A percentile compares a stretch with the other conserved stretches of the same genome.
Evolutionary conservation across 1,140 invertebrate genomes (phyloP).

Genomic region (Drosophila arizonae): DNA sequence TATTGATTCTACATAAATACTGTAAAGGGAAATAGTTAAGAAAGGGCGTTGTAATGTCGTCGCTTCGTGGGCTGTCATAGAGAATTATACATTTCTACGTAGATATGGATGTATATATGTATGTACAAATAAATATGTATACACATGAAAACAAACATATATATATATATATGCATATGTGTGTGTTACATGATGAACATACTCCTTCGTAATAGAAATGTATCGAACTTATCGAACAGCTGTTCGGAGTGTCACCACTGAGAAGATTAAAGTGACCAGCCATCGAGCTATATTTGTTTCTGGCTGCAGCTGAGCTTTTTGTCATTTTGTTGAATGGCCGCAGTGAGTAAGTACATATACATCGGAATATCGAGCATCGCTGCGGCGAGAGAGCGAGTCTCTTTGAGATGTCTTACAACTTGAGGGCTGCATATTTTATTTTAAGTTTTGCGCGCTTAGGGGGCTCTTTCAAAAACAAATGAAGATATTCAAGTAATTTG

Average conservation of each 20-base stretch:
- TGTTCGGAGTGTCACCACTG: neutral
- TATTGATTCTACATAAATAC: constrained; percentile 1
- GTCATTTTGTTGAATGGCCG: neutral
- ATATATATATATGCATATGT: neutral
- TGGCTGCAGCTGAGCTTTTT: neutral
- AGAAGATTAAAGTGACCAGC: neutral
- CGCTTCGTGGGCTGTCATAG: neutral
- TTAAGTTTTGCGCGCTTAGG: too few relatives aligned
- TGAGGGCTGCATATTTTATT: too few relatives aligned
- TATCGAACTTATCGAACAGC: constrained; percentile 15
- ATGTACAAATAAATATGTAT: neutral
- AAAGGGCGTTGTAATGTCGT: constrained; percentile 16
- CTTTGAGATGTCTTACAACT: too few relatives aligned
- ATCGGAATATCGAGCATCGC: too few relatives aligned
- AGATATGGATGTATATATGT: constrained; percentile 8
- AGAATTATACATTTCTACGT: neutral
- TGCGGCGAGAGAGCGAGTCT: too few relatives aligned
- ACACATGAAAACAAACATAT: neutral
- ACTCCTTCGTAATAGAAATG: neutral
- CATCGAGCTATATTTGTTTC: neutral
- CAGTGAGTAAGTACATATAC: too few relatives aligned
- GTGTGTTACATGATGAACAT: neutral
- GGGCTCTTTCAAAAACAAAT: too few relatives aligned
- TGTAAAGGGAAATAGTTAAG: constrained; percentile 1
- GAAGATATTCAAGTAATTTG: too few relatives aligned